Conservation (phyloP, 2,888 invertebrate genomes). For the Cosmia trapezina region DNA sequence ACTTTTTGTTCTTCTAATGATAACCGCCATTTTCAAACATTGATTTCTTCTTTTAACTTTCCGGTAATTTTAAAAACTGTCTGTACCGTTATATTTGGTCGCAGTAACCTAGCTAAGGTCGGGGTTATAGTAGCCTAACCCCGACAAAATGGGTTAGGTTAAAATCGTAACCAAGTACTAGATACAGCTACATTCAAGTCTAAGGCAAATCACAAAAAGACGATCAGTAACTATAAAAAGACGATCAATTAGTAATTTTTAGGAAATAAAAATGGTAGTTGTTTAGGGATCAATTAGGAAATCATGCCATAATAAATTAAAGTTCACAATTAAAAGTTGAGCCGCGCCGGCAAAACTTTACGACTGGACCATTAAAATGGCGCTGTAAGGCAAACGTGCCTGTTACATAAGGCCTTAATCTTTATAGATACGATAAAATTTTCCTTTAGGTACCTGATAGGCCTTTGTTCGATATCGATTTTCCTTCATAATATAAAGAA, state of each 20-base stretch:
- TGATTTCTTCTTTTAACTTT: no score
- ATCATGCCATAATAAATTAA: conserved; percentile 8
- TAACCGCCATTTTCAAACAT: background rate
- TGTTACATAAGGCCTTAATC: conserved; percentile 25
- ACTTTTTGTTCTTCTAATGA: background rate
- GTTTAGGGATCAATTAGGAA: background rate
- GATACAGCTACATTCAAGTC: background rate
- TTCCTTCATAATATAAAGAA: conserved; percentile 17
- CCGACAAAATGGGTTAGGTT: no score
- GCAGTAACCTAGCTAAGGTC: no score
- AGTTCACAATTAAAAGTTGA: conserved; percentile 47
- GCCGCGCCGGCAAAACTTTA: conserved; percentile 27
- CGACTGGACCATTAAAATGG: conserved; percentile 40
- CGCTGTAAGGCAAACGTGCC: conserved; percentile 17
- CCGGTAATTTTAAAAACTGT: no score
- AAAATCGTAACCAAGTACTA: background rate
- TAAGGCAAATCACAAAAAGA: background rate
- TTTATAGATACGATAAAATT: conserved; percentile 39
- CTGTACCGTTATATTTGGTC: background rate
- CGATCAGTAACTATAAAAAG: background rate
- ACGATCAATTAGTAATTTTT: background rate
- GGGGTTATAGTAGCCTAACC: no score
- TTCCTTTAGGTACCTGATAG: conserved; percentile 15
- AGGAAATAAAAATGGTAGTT: background rate
- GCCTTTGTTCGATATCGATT: conserved; percentile 33